phyloP scores from a whole-genome alignment of 2,797 vertebrate species.

The Dermochelys coriacea region DNA sequence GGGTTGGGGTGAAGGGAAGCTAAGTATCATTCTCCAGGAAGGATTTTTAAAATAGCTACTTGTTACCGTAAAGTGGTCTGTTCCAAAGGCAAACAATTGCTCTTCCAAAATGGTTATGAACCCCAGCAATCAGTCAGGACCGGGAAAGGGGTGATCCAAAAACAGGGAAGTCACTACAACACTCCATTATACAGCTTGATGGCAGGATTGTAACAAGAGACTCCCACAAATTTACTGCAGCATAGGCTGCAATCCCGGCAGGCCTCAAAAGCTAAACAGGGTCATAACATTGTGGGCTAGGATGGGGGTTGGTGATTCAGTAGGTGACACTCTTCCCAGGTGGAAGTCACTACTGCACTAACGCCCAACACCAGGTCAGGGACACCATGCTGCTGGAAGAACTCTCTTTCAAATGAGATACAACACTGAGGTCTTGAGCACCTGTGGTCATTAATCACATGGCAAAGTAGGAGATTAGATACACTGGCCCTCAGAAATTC shows the following conservation, averaged over 20 bases:
- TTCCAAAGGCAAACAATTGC: background rate
- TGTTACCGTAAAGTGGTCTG: background rate
- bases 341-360: background rate
- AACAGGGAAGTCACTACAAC: background rate
- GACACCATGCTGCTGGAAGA: background rate
- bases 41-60: background rate
- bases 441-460: background rate
- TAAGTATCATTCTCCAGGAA: background rate
- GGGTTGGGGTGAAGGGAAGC: accelerated
- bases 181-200: background rate
- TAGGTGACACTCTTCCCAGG: background rate
- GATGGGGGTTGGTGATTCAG: background rate
- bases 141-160: too few relatives aligned
- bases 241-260: too few relatives aligned
- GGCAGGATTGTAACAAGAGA: background rate
- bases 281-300: background rate
- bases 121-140: background rate
- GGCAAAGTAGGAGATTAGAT: background rate
- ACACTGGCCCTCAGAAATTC: background rate
- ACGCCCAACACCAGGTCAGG: background rate
- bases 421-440: background rate
- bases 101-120: background rate
- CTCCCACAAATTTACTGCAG: background rate
- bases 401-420: background rate
- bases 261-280: background rate